A percentile compares a stretch with the other conserved stretches of the same genome.
Evolutionary conservation across 1,140 invertebrate genomes (phyloP).

Genomic region (Acromyrmex echinatior): DNA sequence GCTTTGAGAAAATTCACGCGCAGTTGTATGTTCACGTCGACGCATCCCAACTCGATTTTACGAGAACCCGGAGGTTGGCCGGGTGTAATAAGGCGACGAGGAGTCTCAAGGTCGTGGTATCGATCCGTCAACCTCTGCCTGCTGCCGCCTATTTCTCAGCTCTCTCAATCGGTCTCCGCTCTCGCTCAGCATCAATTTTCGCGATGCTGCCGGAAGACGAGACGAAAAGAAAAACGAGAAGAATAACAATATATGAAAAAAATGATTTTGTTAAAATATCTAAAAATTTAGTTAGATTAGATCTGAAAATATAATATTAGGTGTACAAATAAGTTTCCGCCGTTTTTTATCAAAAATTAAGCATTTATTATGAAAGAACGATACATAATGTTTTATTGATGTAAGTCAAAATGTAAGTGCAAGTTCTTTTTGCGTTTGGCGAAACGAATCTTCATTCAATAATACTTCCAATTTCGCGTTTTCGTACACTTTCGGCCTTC

Average conservation of each 20-base stretch:
- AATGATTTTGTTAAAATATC: not conserved
- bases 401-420: no score
- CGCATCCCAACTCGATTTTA: conserved; percentile 66
- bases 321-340: no score
- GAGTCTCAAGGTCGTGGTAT: conserved; percentile 76
- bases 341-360: no score
- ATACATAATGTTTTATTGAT: no score
- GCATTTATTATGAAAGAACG: no score
- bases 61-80: conserved; percentile 67
- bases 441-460: no score
- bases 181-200: conserved; percentile 33
- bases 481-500: no score
- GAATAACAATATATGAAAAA: not conserved
- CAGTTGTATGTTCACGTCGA: conserved; percentile 38
- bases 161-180: conserved; percentile 51
- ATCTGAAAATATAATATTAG: no score
- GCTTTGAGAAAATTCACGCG: conserved; percentile 37
- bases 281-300: no score
- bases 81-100: conserved; percentile 71
- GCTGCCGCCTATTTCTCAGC: conserved; percentile 12
- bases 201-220: not conserved
- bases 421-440: no score
- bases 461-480: no score
- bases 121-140: conserved; percentile 68
- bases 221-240: not conserved